Evolutionary conservation across 2,797 vertebrate species (phyloP).

Genomic region (Coracias cyanogaster): DNA sequence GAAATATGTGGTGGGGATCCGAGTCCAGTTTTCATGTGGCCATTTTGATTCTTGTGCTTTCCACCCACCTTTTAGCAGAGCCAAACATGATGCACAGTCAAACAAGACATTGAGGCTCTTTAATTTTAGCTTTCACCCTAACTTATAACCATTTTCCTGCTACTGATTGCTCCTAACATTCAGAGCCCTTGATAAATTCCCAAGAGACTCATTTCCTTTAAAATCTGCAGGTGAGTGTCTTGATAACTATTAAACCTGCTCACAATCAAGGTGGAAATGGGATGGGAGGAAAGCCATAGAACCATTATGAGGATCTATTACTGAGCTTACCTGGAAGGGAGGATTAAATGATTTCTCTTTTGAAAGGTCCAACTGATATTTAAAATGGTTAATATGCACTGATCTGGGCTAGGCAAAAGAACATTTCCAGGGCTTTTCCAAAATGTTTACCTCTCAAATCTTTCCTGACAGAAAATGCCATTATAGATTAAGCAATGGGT

Average conservation of each 20-base stretch:
- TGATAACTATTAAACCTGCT: background rate
- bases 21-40: background rate
- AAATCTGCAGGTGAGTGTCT: background rate
- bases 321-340: background rate
- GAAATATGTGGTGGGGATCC: background rate
- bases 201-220: background rate
- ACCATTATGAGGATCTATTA: background rate
- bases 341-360: background rate
- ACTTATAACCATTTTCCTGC: background rate
- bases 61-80: background rate
- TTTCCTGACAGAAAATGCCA: conserved; percentile 12
- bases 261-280: background rate
- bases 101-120: background rate
- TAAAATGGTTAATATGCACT: background rate
- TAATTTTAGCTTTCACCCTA: background rate
- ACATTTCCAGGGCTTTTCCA: background rate
- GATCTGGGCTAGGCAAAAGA: background rate
- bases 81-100: background rate
- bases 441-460: background rate
- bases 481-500: background rate
- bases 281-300: background rate
- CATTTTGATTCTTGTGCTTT: conserved; percentile 10
- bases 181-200: background rate
- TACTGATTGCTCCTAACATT: background rate
- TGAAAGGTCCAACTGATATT: background rate